Percentiles rank a stretch among this genome's conserved stretches.
These are phyloP conservation scores for Fistularia commersonii DNA, from an alignment of 2,797 vertebrate genomes.

Conservation along the genomic window DNA sequence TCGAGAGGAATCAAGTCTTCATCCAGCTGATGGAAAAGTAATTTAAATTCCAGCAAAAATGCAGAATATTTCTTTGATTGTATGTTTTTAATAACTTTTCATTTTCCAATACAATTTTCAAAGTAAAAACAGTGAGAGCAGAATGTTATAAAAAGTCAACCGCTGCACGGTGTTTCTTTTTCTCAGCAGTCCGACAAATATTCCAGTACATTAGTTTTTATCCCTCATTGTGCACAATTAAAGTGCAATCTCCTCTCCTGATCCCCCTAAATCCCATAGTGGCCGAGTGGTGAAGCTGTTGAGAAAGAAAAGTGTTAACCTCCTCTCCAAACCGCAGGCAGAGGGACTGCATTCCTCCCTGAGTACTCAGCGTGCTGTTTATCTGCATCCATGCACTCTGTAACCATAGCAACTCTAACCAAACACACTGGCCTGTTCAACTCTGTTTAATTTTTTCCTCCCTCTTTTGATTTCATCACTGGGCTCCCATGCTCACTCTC, in stretches of 20 bases:
- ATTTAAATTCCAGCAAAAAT: too few species aligned
- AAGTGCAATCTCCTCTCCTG: slow-evolving; percentile 54
- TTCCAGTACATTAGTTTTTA: slow-evolving; percentile 47
- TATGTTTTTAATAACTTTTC: slow-evolving; percentile 20
- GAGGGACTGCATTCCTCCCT: slow-evolving; percentile 71
- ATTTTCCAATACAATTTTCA: slow-evolving; percentile 51
- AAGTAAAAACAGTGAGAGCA: slow-evolving; percentile 73
- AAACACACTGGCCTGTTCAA: slow-evolving; percentile 70
- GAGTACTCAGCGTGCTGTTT: slow-evolving; percentile 72
- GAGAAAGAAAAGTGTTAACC: slow-evolving; percentile 75
- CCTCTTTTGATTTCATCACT: slow-evolving; percentile 71
- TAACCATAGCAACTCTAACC: slow-evolving; percentile 70
- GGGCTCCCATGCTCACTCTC: slow-evolving; percentile 71
- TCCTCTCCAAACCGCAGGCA: slow-evolving; percentile 75
- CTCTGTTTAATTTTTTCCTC: slow-evolving; percentile 70
- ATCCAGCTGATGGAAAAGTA: too few species aligned
- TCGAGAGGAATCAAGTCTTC: slow-evolving; percentile 5
- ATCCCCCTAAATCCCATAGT: slow-evolving; percentile 56
- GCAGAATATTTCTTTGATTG: slow-evolving; percentile 10
- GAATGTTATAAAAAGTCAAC: too few species aligned
- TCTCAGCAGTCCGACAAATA: slow-evolving; percentile 33
- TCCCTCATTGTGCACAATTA: slow-evolving; percentile 65
- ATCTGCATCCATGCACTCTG: slow-evolving; percentile 71
- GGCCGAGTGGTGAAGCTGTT: slow-evolving; percentile 66
- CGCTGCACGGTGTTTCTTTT: slow-evolving; percentile 22